These are phyloP conservation scores for Eunapius fragilis DNA, from an alignment of 37 sponge, comb jelly and placozoan species.

Conservation along the genomic window DNA sequence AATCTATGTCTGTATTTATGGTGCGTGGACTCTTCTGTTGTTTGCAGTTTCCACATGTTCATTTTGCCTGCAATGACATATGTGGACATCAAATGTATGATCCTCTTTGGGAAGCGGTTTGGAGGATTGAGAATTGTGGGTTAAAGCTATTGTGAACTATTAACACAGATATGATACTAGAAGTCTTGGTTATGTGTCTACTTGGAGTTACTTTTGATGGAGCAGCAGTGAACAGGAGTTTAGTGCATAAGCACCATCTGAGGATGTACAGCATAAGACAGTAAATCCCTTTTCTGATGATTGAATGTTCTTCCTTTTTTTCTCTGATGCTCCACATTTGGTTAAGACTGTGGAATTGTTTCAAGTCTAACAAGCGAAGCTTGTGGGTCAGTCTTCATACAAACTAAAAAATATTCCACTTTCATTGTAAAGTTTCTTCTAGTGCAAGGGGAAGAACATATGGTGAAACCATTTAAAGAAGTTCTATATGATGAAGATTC, in stretches of 20 bases:
- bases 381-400: conserved; percentile 36
- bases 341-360: conserved; percentile 58
- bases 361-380: conserved; percentile 4
- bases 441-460: too few relatives aligned
- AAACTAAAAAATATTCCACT: neutral
- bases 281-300: conserved; percentile 9
- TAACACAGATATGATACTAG: neutral
- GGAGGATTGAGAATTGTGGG: conserved; percentile 11
- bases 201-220: conserved; percentile 36
- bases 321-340: conserved; percentile 51
- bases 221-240: conserved; percentile 26
- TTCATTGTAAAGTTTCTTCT: too few relatives aligned
- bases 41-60: conserved; percentile 26
- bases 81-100: conserved; percentile 7
- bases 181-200: neutral
- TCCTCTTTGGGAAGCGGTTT: conserved; percentile 43
- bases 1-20: neutral
- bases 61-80: conserved; percentile 13
- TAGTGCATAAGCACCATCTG: neutral
- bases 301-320: conserved; percentile 32
- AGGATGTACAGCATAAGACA: neutral
- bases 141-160: neutral
- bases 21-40: conserved; percentile 3
- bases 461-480: too few relatives aligned
- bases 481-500: too few relatives aligned